phyloP scores from a whole-genome alignment of 2,888 invertebrate species.

The Ceraclea dissimilis region DNA sequence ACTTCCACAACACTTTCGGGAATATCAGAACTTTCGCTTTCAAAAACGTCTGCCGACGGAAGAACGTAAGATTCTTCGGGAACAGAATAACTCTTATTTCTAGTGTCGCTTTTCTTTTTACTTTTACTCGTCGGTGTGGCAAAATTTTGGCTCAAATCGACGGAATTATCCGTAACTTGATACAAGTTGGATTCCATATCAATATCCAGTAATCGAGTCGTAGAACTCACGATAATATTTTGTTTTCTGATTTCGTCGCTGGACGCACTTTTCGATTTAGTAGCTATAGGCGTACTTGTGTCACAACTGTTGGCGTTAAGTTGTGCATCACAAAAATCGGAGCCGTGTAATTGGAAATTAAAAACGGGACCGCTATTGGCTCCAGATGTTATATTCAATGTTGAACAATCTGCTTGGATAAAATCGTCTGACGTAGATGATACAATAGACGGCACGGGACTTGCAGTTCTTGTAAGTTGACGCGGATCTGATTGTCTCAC shows the following conservation, averaged over 20 bases:
- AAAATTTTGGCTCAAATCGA: conserved; percentile 28
- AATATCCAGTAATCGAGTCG: not conserved
- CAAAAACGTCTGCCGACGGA: conserved; percentile 47
- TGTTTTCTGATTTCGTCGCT: conserved; percentile 29
- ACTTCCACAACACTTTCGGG: conserved; percentile 34
- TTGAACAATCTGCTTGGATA: conserved; percentile 44
- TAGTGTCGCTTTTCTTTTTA: conserved; percentile 31
- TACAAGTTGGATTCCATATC: not conserved
- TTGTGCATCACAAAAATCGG: conserved; percentile 36
- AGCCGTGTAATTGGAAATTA: conserved; percentile 45
- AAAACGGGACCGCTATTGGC: conserved; percentile 30
- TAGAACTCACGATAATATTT: conserved; percentile 27
- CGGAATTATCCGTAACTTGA: not conserved
- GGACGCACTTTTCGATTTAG: not conserved
- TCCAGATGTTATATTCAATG: conserved; percentile 40
- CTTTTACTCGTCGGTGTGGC: conserved; percentile 46
- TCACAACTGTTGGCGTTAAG: not conserved
- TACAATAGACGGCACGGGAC: conserved; percentile 44
- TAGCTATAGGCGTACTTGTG: conserved; percentile 2
- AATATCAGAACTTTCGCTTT: conserved; percentile 49
- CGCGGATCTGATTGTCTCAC: conserved; percentile 1
- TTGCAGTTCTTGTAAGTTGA: conserved; percentile 24
- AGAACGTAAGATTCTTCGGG: conserved; percentile 38
- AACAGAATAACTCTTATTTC: conserved; percentile 38
- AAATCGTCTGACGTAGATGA: conserved; percentile 48